These are phyloP conservation scores for Urocynchramus pylzowi DNA, from an alignment of 2,113 vertebrate genomes.

Conservation along the genomic window DNA sequence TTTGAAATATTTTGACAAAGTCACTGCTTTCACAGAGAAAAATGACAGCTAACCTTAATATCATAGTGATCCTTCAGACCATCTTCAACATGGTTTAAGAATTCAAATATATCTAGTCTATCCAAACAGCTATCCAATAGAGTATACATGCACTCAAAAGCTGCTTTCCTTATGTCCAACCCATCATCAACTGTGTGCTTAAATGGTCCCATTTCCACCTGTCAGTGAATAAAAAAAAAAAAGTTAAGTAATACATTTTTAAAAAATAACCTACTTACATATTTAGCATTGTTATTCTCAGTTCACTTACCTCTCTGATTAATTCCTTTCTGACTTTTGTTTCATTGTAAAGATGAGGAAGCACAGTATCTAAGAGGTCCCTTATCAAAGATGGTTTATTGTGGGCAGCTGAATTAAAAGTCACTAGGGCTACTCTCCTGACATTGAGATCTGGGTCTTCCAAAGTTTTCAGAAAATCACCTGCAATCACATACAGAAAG, in stretches of 20 bases:
- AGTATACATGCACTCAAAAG: constrained; percentile 99
- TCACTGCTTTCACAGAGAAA: not conserved
- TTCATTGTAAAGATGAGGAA: constrained; percentile 97
- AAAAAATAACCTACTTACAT: not conserved
- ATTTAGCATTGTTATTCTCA: not conserved
- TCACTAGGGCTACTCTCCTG: constrained; percentile 93
- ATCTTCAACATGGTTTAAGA: constrained; percentile 98
- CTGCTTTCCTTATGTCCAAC: constrained; percentile 93
- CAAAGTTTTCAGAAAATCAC: constrained; percentile 96
- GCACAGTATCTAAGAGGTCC: constrained; percentile 93
- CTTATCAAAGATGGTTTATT: constrained; percentile 97
- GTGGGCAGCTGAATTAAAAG: constrained; percentile 97
- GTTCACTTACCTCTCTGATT: constrained; percentile 87
- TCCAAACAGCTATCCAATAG: constrained; percentile 97
- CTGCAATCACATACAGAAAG: constrained; percentile 65
- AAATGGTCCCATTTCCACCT: constrained; percentile 99
- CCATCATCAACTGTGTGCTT: constrained; percentile 98
- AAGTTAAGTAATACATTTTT: not conserved
- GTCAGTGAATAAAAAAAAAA: not conserved
- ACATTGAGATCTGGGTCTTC: constrained; percentile 98
- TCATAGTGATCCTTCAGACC: constrained; percentile 99
- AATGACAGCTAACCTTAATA: constrained; percentile 85
- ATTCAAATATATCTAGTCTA: constrained; percentile 97
- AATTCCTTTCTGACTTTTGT: constrained; percentile 98
- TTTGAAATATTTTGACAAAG: not conserved